These are phyloP conservation scores for Pocillopora damicornis DNA, from an alignment of 64 coral and sea anemone genomes.

Conservation along the genomic window DNA sequence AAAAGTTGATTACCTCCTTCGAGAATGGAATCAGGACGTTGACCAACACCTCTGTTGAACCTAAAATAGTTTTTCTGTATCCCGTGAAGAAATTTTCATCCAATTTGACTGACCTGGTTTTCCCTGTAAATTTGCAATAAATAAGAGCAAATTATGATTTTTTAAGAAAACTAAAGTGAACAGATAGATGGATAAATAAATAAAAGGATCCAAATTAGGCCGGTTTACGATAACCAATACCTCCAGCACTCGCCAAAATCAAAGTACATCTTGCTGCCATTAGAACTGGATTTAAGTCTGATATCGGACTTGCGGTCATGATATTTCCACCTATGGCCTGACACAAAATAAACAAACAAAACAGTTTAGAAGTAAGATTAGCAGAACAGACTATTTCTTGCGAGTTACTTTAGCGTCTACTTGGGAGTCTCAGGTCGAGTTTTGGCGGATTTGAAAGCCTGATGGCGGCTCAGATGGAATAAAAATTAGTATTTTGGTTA, in stretches of 20 bases:
- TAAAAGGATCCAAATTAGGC: not conserved
- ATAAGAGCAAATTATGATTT: not conserved
- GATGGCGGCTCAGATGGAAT: too few species aligned
- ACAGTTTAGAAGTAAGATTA: not conserved
- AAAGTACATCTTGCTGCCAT: constrained; percentile 76
- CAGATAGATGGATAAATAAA: not conserved
- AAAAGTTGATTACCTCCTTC: constrained; percentile 22
- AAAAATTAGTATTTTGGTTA: too few species aligned
- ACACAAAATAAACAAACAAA: not conserved
- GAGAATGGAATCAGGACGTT: constrained; percentile 58
- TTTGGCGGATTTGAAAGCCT: not conserved
- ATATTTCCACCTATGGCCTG: constrained; percentile 85
- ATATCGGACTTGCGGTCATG: constrained; percentile 92
- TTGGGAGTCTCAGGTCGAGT: too few species aligned
- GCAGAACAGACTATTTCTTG: not conserved
- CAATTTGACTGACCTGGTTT: constrained; percentile 47
- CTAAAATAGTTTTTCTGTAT: constrained; percentile 56
- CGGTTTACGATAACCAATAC: not conserved
- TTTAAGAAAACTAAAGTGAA: not conserved
- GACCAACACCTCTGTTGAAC: constrained; percentile 49
- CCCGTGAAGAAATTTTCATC: constrained; percentile 72
- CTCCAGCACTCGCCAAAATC: constrained; percentile 51
- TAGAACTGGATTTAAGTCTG: constrained; percentile 82
- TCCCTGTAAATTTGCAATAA: constrained; percentile 14
- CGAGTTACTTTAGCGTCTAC: not conserved